Evolutionary conservation across 2,113 vertebrate species (phyloP), one percentile per base, ranked within the genome.

Genomic region (Saimiri boliviensis): DNA sequence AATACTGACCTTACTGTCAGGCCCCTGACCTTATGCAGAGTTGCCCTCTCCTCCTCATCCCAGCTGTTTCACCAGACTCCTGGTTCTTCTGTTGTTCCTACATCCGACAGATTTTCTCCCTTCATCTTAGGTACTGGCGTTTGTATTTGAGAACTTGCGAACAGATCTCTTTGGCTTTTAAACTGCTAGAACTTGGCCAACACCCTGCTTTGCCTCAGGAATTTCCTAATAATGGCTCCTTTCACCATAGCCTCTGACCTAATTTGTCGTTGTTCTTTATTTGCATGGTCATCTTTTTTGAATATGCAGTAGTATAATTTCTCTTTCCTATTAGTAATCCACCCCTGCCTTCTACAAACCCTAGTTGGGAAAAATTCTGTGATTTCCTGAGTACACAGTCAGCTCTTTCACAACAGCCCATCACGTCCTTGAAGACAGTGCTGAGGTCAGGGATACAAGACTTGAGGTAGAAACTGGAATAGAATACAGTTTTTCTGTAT

Each of bases 221-320:
- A 74, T 86, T 86, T n/a, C 17, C 60, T 83, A 70, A 91, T 79
- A 79, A 83, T 94, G 93, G 60, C 40, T 79, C 23, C 73, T 96
- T 94, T 91, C 73, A 91, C 74, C 14, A 74, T 74, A 23, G 86
- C 56, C 56, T 94, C 71, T 95, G 91, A 87, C 66, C 73, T 91
- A 40, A 89, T 95, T 95, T 88, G n/a, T 94, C 58, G 30, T 19
- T 94, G 40, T 60, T 47, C 74, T 96, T 96, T 91, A 89, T 92
- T 85, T 96, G 70, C n/a, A 58, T 83, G 90, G 32, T 81, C 32
- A 14, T 88, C 89, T 83, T 91, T 60, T 56, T 54, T 52, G 71
- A 93, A 40, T 89, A 68, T 60, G 37, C 79, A 66, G 8, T 40
- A 25, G n/a, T 80, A 6, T 70, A 68, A 63, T 77, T 71, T 56